These are phyloP conservation scores for Drosophila murphyi DNA, from an alignment of 1,140 invertebrate species.

Conservation along the genomic window DNA sequence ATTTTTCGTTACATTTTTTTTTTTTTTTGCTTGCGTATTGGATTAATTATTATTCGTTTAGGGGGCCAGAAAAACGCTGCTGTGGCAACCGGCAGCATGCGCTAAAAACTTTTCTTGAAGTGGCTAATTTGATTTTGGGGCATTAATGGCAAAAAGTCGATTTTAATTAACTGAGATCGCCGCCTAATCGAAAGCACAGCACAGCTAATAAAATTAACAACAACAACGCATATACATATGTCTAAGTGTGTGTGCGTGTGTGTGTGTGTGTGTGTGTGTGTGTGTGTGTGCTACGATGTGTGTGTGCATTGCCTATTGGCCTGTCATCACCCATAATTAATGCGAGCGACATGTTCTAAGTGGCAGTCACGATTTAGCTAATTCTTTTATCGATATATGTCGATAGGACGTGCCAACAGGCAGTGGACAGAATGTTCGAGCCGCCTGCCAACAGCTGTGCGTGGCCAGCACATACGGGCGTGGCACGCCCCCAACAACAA, in stretches of 20 bases:
- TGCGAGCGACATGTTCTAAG: conserved; percentile 80
- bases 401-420: conserved; percentile 69
- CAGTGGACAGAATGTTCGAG: conserved; percentile 6
- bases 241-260: conserved; percentile 5
- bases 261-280: conserved; percentile 14
- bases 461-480: conserved; percentile 6
- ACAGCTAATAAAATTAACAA: conserved; percentile 74
- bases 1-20: not conserved
- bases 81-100: conserved; percentile 43
- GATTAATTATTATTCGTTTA: conserved; percentile 13
- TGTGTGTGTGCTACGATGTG: conserved; percentile 15
- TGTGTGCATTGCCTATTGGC: conserved; percentile 26
- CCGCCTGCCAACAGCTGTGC: conserved; percentile 31
- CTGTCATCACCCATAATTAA: conserved; percentile 82
- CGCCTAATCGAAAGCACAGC: conserved; percentile 62
- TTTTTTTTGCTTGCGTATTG: conserved; percentile 3
- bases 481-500: conserved; percentile 21
- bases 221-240: conserved; percentile 45
- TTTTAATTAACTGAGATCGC: conserved; percentile 77
- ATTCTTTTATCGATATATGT: conserved; percentile 83
- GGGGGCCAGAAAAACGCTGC: conserved; percentile 22
- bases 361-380: conserved; percentile 81
- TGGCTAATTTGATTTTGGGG: conserved; percentile 74
- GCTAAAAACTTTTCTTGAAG: conserved; percentile 45
- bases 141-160: conserved; percentile 82